phyloP scores from a whole-genome alignment of 2,888 invertebrate species.

The Synanthedon vespiformis region DNA sequence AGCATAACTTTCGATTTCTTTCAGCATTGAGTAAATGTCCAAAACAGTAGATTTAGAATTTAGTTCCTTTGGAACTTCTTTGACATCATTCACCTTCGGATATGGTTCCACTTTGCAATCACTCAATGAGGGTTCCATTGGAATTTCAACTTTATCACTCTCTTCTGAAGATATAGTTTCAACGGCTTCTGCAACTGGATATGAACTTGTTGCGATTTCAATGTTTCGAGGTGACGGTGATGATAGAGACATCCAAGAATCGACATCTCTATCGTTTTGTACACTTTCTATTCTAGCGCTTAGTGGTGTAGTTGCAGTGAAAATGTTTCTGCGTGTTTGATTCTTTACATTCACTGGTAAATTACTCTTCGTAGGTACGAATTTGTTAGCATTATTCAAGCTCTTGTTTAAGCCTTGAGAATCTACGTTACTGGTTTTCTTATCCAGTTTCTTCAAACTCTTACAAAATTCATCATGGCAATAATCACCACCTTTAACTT shows the following conservation, averaged over 20 bases:
- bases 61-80: constrained; percentile 32
- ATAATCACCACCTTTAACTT: constrained; percentile 48
- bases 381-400: constrained; percentile 36
- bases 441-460: constrained; percentile 34
- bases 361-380: constrained; percentile 17
- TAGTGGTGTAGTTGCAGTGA: constrained; percentile 30
- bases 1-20: constrained; percentile 61
- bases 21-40: constrained; percentile 64
- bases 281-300: constrained; percentile 56
- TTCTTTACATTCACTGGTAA: constrained; percentile 25
- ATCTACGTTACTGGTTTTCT: constrained; percentile 27
- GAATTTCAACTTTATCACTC: constrained; percentile 11
- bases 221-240: constrained; percentile 44
- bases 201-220: constrained; percentile 21
- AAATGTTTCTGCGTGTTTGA: constrained; percentile 37
- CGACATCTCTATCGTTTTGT: constrained; percentile 57
- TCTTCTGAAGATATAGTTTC: constrained; percentile 9
- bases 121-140: constrained; percentile 2
- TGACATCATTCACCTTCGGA: constrained; percentile 18
- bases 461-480: constrained; percentile 23
- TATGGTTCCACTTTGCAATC: constrained; percentile 4
- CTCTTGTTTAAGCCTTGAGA: constrained; percentile 27
- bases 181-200: constrained; percentile 7
- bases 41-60: constrained; percentile 49
- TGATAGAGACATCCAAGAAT: constrained; percentile 63